Base-by-base conservation (phyloP, 2,797 vertebrate species). In the Enteromius mattozi region DNA sequence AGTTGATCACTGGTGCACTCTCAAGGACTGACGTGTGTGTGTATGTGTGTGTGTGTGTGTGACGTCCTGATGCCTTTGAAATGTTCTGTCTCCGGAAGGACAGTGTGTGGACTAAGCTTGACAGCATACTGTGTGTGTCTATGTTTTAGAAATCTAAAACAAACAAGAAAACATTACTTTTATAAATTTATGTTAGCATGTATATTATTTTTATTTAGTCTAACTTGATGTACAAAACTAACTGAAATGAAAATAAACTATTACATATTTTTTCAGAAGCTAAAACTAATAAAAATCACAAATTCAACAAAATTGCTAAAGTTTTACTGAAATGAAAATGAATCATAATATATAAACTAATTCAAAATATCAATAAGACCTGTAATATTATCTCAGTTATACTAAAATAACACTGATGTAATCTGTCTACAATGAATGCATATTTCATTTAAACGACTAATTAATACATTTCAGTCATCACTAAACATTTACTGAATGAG, bases 1-100 rank as follows among this genome's bases (percentile, higher is more conserved):
- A 33, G 45, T 74, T 79, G 42, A 66, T 66, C 24, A 4, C 59
- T n/a, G 10, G n/a, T 30, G 45, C 10, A 7, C 24, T 61, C 2
- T 61, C 51, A 47, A 74, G 59, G 61, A 47, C 19, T 2, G 8
- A 19, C 14, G 33, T 24, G 51, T 59, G 30, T 8, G 75, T 21
- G 47, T 56, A 33, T 91, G 91, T 91, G 90, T 86, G 81, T 35
- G 19, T 84, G 82, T 76, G 70, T 49, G n/a, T 33, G 24, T 0
- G 33, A 42, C 76, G 6, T 63, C 56, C 40, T 7, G 12, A 14
- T 79, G 61, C 19, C 77, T 79, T 79, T 79, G 61, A 79, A 79
- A 65, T 45, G 40, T 79, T 33, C 24, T 33, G 16, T 33, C 61
- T 49, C 40, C 16, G 6, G 59, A 79, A 65, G 77, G 59, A 79